Evolutionary conservation across 2,888 invertebrate genomes (phyloP), one percentile per base, ranked within the genome.

Genomic region (Andrena praecox): DNA sequence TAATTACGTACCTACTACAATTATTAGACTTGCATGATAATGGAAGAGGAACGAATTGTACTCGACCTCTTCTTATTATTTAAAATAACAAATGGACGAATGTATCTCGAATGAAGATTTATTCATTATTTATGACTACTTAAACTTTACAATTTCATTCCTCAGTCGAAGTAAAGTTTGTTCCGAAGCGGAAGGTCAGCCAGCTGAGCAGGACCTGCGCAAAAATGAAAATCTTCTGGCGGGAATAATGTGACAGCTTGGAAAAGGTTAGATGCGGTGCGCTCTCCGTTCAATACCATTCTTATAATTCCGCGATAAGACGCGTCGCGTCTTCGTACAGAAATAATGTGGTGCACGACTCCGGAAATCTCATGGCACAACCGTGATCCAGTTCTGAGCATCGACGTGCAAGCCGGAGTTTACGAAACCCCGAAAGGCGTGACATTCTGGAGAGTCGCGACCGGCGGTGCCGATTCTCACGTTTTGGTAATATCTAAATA

Each of bases 331-430:
- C n/a, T 48, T 50, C 24, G 2, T 7, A 42, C 31, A 24, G 10
- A 94, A 90, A 89, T 71, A 16, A 99, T 99, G 99, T 98, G 98
- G 95, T 98, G 98, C 91, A 96, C 97, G 77, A 98, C 98, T 85
- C 99, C 99, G 8, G 99, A 99, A 96, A 99, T 99, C 91, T 98
- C 99, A 0, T 99, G 99, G 99, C 99, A 99, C 92, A 98, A 98
- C 93, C 95, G 98, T 82, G 99, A 99, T 93, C 99, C 99, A 2
- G 98, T 99, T 29, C 95, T 99, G 77, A 98, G 98, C 94, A 95
- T 98, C 29, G 98, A 98, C 94, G 96, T 98, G 91, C 98, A 98
- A 92, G 96, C 96, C 33, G 95, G 95, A 91, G 91, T 93, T 50
- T 95, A 95, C 33, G 86, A 89, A 85, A 88, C 84, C 5, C 33